phyloP scores from a whole-genome alignment of 1,140 invertebrate genomes.

The Bombus impatiens region DNA sequence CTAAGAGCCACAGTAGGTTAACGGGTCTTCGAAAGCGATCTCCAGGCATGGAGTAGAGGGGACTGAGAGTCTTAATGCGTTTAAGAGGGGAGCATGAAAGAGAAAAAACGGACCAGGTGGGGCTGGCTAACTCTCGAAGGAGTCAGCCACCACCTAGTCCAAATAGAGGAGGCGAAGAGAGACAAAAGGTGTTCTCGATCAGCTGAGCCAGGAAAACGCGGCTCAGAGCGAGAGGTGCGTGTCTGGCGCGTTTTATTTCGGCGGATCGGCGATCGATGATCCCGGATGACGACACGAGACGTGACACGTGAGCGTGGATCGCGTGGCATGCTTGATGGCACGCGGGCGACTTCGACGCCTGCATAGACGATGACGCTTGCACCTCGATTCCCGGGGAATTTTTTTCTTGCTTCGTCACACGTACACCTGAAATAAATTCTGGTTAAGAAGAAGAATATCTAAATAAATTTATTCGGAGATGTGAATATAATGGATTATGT shows the following conservation, averaged over 20 bases:
- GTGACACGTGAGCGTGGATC: conserved; percentile 35
- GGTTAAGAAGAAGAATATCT: background rate
- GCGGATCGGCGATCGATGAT: conserved; percentile 43
- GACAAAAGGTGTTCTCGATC: conserved; percentile 39
- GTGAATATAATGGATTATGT: background rate
- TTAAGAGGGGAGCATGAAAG: conserved; percentile 58
- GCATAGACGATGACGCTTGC: conserved; percentile 7
- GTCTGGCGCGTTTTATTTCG: conserved; percentile 40
- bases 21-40: conserved; percentile 76
- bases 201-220: conserved; percentile 42
- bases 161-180: conserved; percentile 13
- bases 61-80: background rate
- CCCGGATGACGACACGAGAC: conserved; percentile 48
- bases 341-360: conserved; percentile 52
- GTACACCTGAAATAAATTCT: background rate
- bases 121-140: background rate
- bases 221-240: background rate
- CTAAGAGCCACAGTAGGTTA: conserved; percentile 80
- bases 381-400: background rate
- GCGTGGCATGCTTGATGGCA: conserved; percentile 44
- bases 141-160: background rate
- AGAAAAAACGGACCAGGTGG: conserved; percentile 51
- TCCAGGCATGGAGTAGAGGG: conserved; percentile 46
- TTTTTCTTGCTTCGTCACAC: background rate
- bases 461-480: background rate